These are phyloP conservation scores for Pempheris klunzingeri DNA, from an alignment of 2,797 vertebrate genomes.

Conservation along the genomic window DNA sequence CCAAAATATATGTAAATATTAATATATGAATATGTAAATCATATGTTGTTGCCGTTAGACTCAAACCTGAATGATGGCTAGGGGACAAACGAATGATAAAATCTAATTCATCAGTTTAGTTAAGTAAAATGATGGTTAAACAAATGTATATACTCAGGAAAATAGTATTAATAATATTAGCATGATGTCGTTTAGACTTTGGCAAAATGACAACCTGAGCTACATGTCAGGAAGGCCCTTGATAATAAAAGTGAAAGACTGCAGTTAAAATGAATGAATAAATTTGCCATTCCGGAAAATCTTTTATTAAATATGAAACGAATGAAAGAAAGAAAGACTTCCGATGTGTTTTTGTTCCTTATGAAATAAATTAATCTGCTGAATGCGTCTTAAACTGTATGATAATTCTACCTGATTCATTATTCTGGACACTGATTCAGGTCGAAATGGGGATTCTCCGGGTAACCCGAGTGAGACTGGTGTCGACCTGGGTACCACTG, in stretches of 20 bases:
- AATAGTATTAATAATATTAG: background rate
- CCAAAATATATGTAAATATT: background rate
- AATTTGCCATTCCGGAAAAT: background rate
- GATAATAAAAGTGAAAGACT: background rate
- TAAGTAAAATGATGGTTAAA: background rate
- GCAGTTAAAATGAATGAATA: background rate
- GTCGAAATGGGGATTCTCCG: slow-evolving; percentile 80
- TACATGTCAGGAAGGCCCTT: slow-evolving; percentile 9
- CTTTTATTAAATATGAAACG: background rate
- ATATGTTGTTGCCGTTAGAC: background rate
- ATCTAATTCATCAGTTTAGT: background rate
- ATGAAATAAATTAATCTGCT: background rate
- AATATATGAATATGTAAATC: background rate
- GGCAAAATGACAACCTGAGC: background rate
- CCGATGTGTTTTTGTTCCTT: background rate
- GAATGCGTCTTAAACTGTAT: background rate
- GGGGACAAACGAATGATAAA: background rate
- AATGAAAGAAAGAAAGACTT: slow-evolving; percentile 4
- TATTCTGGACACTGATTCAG: slow-evolving; percentile 66
- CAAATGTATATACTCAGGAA: background rate
- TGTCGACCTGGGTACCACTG: slow-evolving; percentile 79
- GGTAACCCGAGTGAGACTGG: slow-evolving; percentile 73
- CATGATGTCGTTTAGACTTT: background rate
- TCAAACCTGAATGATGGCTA: background rate
- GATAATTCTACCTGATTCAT: slow-evolving; percentile 4